phyloP scores from a whole-genome alignment of 2,888 invertebrate genomes.

The Synanthedon formicaeformis region DNA sequence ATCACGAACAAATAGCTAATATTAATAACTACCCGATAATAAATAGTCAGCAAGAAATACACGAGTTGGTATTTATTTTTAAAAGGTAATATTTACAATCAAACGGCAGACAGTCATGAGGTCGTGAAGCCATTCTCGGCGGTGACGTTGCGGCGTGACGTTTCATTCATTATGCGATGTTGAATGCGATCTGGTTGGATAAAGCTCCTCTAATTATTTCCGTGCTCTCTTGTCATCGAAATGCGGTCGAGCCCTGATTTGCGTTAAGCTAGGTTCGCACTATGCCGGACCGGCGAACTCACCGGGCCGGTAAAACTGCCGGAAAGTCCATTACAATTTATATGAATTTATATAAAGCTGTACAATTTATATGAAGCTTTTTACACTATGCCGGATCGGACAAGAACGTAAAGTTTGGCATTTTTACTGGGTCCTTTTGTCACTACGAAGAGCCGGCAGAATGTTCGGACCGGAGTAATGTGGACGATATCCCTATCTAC shows the following conservation, averaged over 20 bases:
- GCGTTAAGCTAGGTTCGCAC: conserved; percentile 1
- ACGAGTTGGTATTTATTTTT: conserved; percentile 13
- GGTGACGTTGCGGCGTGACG: conserved; percentile 36
- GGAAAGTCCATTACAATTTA: too few relatives aligned
- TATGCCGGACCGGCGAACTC: background rate
- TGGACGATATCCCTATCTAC: too few relatives aligned
- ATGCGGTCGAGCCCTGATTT: conserved; percentile 28
- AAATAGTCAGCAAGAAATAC: background rate
- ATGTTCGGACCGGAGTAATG: too few relatives aligned
- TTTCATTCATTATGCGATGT: conserved; percentile 57
- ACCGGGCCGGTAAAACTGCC: too few relatives aligned
- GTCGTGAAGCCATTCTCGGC: conserved; percentile 31
- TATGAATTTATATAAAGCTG: too few relatives aligned
- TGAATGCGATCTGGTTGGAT: conserved; percentile 58
- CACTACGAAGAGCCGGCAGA: too few relatives aligned
- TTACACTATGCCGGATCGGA: too few relatives aligned
- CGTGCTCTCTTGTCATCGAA: conserved; percentile 49
- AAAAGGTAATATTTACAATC: background rate
- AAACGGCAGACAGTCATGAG: conserved; percentile 8
- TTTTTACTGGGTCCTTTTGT: too few relatives aligned
- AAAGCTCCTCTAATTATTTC: conserved; percentile 63
- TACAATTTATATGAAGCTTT: too few relatives aligned
- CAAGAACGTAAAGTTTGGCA: too few relatives aligned
- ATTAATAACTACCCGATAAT: background rate
- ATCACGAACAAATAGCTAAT: too few relatives aligned